Base-by-base conservation (phyloP, 2,113 vertebrate species). In the Dascyllus trimaculatus region DNA sequence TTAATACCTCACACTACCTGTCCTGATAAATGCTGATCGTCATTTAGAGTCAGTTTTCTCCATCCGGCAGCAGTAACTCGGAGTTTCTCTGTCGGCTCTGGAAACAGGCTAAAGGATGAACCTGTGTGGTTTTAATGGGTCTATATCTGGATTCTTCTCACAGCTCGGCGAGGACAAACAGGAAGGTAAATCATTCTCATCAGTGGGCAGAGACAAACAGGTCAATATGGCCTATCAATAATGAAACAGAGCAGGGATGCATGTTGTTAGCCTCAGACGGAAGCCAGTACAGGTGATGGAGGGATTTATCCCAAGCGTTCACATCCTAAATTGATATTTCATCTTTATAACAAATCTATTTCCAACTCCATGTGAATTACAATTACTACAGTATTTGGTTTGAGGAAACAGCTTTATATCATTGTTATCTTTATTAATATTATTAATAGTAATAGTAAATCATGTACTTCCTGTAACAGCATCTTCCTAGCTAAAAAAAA, bases 141-240 rank as follows among this genome's bases (percentile, higher is more conserved):
- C 61, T 73, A 46, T 18, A 68, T 65, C 48, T 78, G 48, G 68
- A 85, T 91, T 87, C 78, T 61, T 85, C 84, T 71, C 74, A 78
- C 85, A 71, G 77, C 48, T 45, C 54, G 3, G 66, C 13, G 13
- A 74, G 67, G 73, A 87, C 81, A 84, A 90, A 90, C 90, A 84
- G 77, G 83, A 92, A 81, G 75, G 67, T 63, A 69, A 81, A 91
- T 90, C 73, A 77, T 87, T 87, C 68, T 65, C 85, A 85, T 88
- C 87, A 78, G 88, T 56, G 85, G 74, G 13, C 54, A 89, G 85
- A 89, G 85, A 91, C 88, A 91, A 91, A 85, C 88, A 54, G 90
- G 81, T 94, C 93, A 89, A 91, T 92, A 90, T 35, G 48, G 60
- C 63, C 76, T 61, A 90, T 92, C 90, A 91, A 90, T 91, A 89